A percentile compares a stretch with the other conserved stretches of the same genome.
These are phyloP conservation scores for Henricia sp. DNA, from an alignment of 53 echinoderm and acorn worm species.

Conservation along the genomic window DNA sequence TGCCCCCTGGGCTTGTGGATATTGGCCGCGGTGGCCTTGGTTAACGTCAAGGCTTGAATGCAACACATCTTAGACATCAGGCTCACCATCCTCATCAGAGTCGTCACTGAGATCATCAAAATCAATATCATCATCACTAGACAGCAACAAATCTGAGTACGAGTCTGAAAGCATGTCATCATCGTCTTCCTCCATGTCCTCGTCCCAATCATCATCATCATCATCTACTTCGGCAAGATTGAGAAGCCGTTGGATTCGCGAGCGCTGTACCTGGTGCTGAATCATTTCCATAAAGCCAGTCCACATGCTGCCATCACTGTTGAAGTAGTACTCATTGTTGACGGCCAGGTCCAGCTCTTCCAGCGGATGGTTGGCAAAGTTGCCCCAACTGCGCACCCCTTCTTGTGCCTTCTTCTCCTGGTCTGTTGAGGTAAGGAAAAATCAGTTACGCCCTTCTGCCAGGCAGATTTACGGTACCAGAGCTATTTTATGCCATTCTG, in stretches of 20 bases:
- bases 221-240: background rate
- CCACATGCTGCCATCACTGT: slow-evolving; percentile 17
- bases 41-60: too few relatives aligned
- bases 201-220: slow-evolving; percentile 6
- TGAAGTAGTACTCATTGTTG: slow-evolving; percentile 10
- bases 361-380: slow-evolving; percentile 26
- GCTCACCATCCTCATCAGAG: background rate
- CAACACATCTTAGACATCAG: background rate
- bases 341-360: slow-evolving; percentile 7
- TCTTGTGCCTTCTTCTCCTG: slow-evolving; percentile 11
- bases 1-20: too few relatives aligned
- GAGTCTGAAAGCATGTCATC: slow-evolving; percentile 6
- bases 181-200: slow-evolving; percentile 8
- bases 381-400: slow-evolving; percentile 40
- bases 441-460: too few relatives aligned
- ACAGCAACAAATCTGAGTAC: background rate
- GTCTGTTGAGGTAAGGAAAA: too few relatives aligned
- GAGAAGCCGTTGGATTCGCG: background rate
- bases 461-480: too few relatives aligned
- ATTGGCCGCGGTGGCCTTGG: too few relatives aligned
- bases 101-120: slow-evolving; percentile 28
- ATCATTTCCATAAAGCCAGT: slow-evolving; percentile 31
- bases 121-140: slow-evolving; percentile 28
- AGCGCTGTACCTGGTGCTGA: background rate
- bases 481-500: too few relatives aligned